Base-by-base conservation (phyloP, 2,888 invertebrate genomes). In the Drosophila fungiperda region DNA sequence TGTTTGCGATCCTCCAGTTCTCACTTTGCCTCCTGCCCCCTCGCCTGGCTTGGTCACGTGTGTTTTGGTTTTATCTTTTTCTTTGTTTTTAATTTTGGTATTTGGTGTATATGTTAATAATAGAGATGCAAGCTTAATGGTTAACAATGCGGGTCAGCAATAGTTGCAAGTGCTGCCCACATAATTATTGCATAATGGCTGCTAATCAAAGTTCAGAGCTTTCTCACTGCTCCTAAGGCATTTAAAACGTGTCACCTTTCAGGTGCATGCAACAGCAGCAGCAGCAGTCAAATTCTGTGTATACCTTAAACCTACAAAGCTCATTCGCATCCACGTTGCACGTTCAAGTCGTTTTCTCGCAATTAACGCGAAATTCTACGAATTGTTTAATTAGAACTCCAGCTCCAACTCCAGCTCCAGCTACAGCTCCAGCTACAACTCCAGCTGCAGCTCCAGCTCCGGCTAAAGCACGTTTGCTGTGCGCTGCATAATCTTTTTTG, bases 331-430 rank as follows among this genome's bases (percentile, higher is more conserved):
- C 42, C 70, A 65, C 59, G 80, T 65, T 76, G 89, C 90, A 90
- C 90, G 90, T 90, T 89, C 85, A 80, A 83, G 87, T 89, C 91
- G 91, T 91, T 91, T 89, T 90, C 90, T 92, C 91, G 92, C 93
- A 93, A 93, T 93, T 93, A 93, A 93, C 91, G 92, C 90, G 92
- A 93, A 93, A 92, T 93, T 93, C 93, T 93, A 93, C 93, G 93
- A 93, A 93, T 93, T 93, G 92, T 93, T 93, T 93, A 93, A 93
- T 93, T 93, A 93, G 93, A 92, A 92, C 91, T 89, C 74, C 82
- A 72, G 65, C 74, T 70, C 52, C 50, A 53, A 26, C 53, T n/a
- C 29, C 65, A 36, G 17, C 36, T 36, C 0, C 36, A 36, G 7
- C 7, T 1, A 3, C 42, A 42, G 20, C 40, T 11, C 11, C 40